Evolutionary conservation across 2,797 vertebrate genomes (phyloP), one percentile per base, ranked within the genome.

Genomic region (Pterois miles): DNA sequence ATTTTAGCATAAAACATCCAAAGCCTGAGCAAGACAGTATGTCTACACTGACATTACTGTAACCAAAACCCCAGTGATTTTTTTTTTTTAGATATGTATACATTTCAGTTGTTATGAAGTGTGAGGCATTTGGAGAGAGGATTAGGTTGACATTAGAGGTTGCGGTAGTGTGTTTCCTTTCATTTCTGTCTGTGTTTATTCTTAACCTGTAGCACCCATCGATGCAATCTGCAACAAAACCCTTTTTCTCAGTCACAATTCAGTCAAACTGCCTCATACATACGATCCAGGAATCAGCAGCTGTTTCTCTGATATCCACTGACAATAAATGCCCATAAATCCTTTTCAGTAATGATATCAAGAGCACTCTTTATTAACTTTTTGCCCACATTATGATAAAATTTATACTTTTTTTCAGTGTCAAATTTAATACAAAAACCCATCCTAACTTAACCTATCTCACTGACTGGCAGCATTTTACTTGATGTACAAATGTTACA

Each of bases 101-200:
- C 13, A 63, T 65, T 74, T 77, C 43, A 18, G 20, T 77, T 80
- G 52, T 66, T 60, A 66, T 71, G 29, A 75, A 48, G 60, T 57
- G 56, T 71, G 48, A 68, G 53, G 46, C 36, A 64, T 62, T 65
- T 56, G 46, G 14, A 62, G 48, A 62, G 22, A 56, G 23, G 22
- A 33, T 38, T 25, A 46, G 53, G 23, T 64, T 73, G 50, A 73
- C 52, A n/a, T 78, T 59, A n/a, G 71, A 71, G 60, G 43, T 40
- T 64, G 25, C 6, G 63, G 16, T 68, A 14, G 59, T 66, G 63
- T 58, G 25, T 46, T 73, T 64, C 46, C 38, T 72, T 65, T 66
- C 12, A 36, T 69, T 71, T 59, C 34, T 4, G 13, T 69, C 54
- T 79, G 50, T 70, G 40, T 59, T 52, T 62, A 73, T 11, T n/a